These are phyloP conservation scores for Pemphigus obesinymphae DNA, from an alignment of 1,140 invertebrate genomes.

Conservation along the genomic window DNA sequence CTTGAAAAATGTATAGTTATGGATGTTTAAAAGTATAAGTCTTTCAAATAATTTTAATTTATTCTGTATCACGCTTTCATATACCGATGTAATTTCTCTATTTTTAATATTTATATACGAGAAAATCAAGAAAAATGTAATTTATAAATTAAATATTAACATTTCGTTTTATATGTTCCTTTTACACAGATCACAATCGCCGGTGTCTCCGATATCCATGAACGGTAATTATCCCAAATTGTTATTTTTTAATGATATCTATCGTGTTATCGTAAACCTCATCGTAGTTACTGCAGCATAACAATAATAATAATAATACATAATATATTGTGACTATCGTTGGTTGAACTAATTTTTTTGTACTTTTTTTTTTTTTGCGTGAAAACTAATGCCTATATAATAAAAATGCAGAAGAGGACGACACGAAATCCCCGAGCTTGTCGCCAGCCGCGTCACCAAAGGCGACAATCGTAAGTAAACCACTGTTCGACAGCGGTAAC, in stretches of 20 bases:
- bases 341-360: not conserved
- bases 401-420: slow-evolving; percentile 9
- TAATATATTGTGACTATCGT: not conserved
- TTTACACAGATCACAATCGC: slow-evolving; percentile 61
- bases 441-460: not conserved
- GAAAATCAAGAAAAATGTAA: too few relatives aligned
- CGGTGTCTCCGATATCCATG: slow-evolving; percentile 51
- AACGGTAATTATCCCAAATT: slow-evolving; percentile 43
- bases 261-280: too few relatives aligned
- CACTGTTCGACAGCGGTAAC: not conserved
- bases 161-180: slow-evolving; percentile 47
- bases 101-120: too few relatives aligned
- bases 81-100: too few relatives aligned
- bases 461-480: not conserved
- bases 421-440: not conserved
- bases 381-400: not conserved
- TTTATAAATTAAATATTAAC: not conserved
- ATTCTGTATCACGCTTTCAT: too few relatives aligned
- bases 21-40: too few relatives aligned
- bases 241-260: too few relatives aligned
- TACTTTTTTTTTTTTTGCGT: not conserved
- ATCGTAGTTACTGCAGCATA: too few relatives aligned
- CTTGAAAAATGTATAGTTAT: too few relatives aligned
- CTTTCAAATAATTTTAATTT: too few relatives aligned
- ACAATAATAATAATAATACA: not conserved